Evolutionary conservation across 2,113 vertebrate species (phyloP), one percentile per base, ranked within the genome.

Genomic region (Cygnus buccinator): DNA sequence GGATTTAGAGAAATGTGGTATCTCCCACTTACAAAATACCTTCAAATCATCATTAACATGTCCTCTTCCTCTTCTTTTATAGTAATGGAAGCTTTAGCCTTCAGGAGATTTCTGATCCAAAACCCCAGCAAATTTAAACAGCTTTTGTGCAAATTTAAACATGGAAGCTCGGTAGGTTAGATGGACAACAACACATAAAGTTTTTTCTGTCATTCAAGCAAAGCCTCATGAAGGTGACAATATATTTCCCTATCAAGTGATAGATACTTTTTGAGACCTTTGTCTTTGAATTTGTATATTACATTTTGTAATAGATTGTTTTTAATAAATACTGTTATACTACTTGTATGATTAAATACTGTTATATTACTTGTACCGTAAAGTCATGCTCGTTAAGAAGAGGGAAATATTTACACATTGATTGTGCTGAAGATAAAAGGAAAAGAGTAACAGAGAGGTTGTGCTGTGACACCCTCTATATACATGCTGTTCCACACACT

Each of bases 351-450:
- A 1, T 0, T 61, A 95, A 87, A 78, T 54, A 29, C 17, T 75
- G 12, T 94, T 90, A 84, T 35, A 87, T 39, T 91, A 89, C 58
- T 59, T 43, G 72, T 84, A 89, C 72, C 80, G 74, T 91, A 83
- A 96, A 90, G 61, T 63, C 74, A 28, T 37, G 55, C 33, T 89
- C 74, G 44, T 91, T 89, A 90, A 52, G 84, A 22, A 63, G 55
- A 91, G n/a, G 39, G 50, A 94, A 96, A 90, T 91, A 91, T 84
- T 96, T 95, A 76, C 54, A n/a, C 71, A 73, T 84, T 82, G 71
- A 82, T 93, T 65, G 28, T 20, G 20, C 62, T 48, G 58, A 58
- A 82, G 80, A 93, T 94, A 93, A 89, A 89, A 66, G 43, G 19
- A 89, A 62, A 85, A 82, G 75, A 91, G 57, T 35, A 87, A 22